Evolutionary conservation across 2,113 vertebrate genomes (phyloP).

Genomic region (Chaetura pelagica): DNA sequence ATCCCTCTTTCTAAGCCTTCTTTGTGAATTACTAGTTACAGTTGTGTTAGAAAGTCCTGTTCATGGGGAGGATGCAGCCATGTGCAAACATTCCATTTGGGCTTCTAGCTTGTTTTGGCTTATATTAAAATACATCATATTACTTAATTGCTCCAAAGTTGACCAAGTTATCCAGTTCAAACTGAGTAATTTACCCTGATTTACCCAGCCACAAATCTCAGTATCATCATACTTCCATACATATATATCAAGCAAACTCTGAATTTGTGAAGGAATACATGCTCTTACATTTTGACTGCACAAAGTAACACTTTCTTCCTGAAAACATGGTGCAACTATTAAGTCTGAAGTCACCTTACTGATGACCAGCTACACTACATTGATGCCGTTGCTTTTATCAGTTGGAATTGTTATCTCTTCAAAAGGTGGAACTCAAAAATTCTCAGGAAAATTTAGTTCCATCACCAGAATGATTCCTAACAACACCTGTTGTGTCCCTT

Average conservation of each 20-base stretch:
- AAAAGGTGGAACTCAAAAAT: background rate
- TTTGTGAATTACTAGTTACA: background rate
- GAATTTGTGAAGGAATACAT: background rate
- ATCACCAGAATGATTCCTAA: background rate
- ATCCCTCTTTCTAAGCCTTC: background rate
- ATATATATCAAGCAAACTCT: background rate
- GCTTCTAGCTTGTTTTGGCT: background rate
- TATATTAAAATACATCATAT: background rate
- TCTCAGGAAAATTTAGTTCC: background rate
- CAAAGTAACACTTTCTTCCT: background rate
- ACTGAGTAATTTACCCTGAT: background rate
- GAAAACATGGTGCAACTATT: background rate
- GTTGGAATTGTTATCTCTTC: background rate
- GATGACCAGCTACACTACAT: background rate
- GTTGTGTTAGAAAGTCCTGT: background rate
- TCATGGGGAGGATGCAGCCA: background rate
- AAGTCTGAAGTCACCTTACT: background rate
- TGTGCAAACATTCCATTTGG: background rate
- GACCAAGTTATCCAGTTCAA: background rate
- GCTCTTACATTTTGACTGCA: background rate
- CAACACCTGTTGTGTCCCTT: background rate
- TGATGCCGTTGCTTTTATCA: background rate
- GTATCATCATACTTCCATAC: background rate
- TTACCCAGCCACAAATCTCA: background rate
- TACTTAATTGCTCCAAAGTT: background rate